These are phyloP conservation scores for Hemichromis elongatus DNA, from an alignment of 2,113 vertebrate species.

Conservation along the genomic window DNA sequence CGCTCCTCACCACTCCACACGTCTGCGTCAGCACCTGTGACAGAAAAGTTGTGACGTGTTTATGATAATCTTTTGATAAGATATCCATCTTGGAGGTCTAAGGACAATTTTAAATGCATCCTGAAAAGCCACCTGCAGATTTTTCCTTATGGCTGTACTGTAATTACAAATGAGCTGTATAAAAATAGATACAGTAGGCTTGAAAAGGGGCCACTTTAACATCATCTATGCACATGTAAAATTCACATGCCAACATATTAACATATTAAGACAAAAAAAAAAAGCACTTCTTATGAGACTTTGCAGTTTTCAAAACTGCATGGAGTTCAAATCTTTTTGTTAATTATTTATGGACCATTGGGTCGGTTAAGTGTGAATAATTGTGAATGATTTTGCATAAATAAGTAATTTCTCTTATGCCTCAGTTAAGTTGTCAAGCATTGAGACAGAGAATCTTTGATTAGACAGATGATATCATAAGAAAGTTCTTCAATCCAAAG, in stretches of 20 bases:
- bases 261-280: background rate
- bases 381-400: background rate
- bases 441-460: background rate
- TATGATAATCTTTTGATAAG: background rate
- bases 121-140: background rate
- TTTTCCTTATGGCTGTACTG: background rate
- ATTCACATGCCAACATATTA: background rate
- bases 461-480: background rate
- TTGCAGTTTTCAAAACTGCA: background rate
- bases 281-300: background rate
- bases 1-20: accelerated
- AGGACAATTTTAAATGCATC: background rate
- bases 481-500: background rate
- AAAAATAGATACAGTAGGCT: background rate
- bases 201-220: background rate
- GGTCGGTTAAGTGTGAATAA: background rate
- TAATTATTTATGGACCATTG: background rate
- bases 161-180: background rate
- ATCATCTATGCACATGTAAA: background rate
- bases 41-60: background rate
- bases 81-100: background rate
- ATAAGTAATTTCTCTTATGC: background rate
- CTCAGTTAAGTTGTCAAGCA: background rate
- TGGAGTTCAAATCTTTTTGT: background rate
- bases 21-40: accelerated